Base-by-base conservation (phyloP, 2,113 vertebrate species). In the Chaenocephalus aceratus region DNA sequence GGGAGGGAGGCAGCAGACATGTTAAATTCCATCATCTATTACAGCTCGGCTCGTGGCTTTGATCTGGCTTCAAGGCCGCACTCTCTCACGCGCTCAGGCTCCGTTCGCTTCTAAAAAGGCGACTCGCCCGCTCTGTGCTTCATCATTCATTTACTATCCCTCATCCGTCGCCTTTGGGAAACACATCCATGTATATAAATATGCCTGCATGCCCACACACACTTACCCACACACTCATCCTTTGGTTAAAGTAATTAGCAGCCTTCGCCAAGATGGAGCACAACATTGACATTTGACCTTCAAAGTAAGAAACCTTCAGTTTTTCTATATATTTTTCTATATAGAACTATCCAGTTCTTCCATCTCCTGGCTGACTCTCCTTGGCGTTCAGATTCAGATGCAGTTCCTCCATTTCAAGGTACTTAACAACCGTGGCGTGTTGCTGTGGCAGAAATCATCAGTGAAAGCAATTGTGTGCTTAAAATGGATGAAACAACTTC, bases 51-150 rank as follows among this genome's bases (percentile, higher is more conserved):
- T 83, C 49, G 6, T 41, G 61, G 80, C 92, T 94, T 93, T 93
- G 90, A 93, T 93, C 90, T 60, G 74, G 76, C 88, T 93, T 94
- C 92, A 94, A 92, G 91, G 93, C 91, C 82, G 26, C 82, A 86
- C 69, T 87, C 84, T 83, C 53, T 51, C 51, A 67, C 21, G 21
- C 44, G 30, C 74, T 74, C 49, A 6, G 52, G 57, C 88, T 92
- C 81, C 71, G 72, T 87, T 85, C 57, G 34, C 68, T 82, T 82
- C 80, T 91, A 79, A 88, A 86, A 92, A 91, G 89, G 87, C 90
- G 88, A 90, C 84, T 88, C 86, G 89, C 71, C 76, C 51, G 52
- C 68, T 57, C 75, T 84, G 83, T 83, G 79, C 89, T 93, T 90
- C 86, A 92, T 86, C 88, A 85, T 75, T 82, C 68, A 76, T 93